Percentiles rank a stretch among this genome's conserved stretches.
Evolutionary conservation across 2,888 invertebrate species (phyloP).

Genomic region (Papilio elwesi): DNA sequence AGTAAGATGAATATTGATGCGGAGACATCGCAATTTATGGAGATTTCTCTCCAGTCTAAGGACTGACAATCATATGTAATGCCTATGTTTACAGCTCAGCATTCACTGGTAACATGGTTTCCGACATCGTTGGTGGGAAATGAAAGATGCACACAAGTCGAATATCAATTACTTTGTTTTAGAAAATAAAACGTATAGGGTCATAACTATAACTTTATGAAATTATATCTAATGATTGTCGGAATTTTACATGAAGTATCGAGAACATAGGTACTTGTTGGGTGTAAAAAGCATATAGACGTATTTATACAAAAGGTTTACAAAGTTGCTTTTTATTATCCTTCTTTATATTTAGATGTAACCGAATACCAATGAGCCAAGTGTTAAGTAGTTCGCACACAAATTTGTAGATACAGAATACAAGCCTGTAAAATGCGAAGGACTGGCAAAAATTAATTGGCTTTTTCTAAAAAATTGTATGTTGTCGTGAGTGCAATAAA

Average conservation of each 20-base stretch:
- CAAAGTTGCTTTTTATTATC: background rate
- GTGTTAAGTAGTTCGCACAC: too few relatives aligned
- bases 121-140: conserved; percentile 32
- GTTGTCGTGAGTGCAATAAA: too few relatives aligned
- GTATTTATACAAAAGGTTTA: background rate
- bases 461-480: too few relatives aligned
- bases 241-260: background rate
- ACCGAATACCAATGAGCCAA: too few relatives aligned
- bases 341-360: too few relatives aligned
- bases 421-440: too few relatives aligned
- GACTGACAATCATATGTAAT: conserved; percentile 38
- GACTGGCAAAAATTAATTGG: too few relatives aligned
- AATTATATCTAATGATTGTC: background rate
- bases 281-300: background rate
- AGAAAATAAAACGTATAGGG: conserved; percentile 13
- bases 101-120: conserved; percentile 32
- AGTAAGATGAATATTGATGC: conserved; percentile 38
- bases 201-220: background rate
- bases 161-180: conserved; percentile 28
- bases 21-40: conserved; percentile 37
- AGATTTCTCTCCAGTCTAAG: conserved; percentile 35
- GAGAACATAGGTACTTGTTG: background rate
- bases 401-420: too few relatives aligned
- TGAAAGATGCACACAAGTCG: conserved; percentile 17
- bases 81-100: conserved; percentile 30